A percentile compares a stretch with the other conserved stretches of the same genome.
Evolutionary conservation across 2,797 vertebrate genomes (phyloP).

Genomic region (Thalassophryne amazonica): DNA sequence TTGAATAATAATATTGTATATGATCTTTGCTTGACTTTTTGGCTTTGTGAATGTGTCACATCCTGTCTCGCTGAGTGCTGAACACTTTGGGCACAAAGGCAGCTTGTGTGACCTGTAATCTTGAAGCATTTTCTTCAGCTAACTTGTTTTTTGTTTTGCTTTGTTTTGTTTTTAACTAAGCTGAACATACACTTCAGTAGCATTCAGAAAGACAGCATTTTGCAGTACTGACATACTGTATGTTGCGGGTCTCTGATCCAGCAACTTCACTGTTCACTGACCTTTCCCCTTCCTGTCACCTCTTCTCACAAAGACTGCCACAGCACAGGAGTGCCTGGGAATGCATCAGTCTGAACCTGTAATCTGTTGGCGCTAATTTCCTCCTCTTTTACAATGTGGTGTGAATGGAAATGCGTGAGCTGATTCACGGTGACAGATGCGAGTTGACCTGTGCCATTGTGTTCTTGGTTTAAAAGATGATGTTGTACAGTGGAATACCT

Average conservation of each 20-base stretch:
- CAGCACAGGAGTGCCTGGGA: conserved; percentile 8
- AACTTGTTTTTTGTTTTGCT: no score
- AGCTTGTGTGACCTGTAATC: conserved; percentile 30
- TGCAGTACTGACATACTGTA: conserved; percentile 16
- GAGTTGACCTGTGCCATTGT: conserved; percentile 14
- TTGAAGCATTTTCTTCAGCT: no score
- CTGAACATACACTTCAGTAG: conserved; percentile 15
- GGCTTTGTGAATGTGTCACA: conserved; percentile 41
- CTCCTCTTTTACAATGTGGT: conserved; percentile 12
- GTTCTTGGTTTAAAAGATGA: conserved; percentile 4
- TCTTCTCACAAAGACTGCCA: conserved; percentile 20
- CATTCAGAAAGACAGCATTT: conserved; percentile 22
- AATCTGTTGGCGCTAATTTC: conserved; percentile 37
- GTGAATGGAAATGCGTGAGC: conserved; percentile 40
- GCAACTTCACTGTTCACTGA: conserved; percentile 43
- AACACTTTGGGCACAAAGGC: conserved; percentile 4
- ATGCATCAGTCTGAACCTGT: conserved; percentile 30
- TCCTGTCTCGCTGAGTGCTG: conserved; percentile 34
- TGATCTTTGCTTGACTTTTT: conserved; percentile 63
- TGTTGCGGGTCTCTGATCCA: conserved; percentile 6
- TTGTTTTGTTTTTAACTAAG: conserved; percentile 2
- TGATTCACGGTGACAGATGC: conserved; percentile 17
- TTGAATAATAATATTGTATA: conserved; percentile 68
- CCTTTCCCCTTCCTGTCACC: conserved; percentile 50
- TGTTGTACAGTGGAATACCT: neutral